phyloP scores from a whole-genome alignment of 2,888 invertebrate species.

The Lasioglossum marginatum region DNA sequence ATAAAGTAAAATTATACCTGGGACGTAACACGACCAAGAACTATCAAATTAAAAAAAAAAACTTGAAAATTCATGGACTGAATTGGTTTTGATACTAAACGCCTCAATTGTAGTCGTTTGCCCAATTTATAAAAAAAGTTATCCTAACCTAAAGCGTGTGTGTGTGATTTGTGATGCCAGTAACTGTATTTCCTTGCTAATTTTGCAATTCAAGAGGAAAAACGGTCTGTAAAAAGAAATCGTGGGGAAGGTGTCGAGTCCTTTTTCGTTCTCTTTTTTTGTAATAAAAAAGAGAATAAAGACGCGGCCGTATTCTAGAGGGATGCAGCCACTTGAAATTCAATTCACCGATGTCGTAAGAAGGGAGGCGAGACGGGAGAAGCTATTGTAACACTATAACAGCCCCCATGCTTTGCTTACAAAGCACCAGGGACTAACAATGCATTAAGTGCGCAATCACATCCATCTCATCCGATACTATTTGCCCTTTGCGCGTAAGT shows the following conservation, averaged over 20 bases:
- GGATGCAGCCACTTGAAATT: constrained; percentile 85
- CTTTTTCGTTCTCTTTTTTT: constrained; percentile 40
- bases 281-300: constrained; percentile 73
- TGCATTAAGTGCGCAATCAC: constrained; percentile 85
- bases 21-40: no score
- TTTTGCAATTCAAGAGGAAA: no score
- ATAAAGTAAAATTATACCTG: no score
- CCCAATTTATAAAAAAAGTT: no score
- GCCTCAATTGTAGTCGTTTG: no score
- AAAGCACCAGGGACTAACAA: constrained; percentile 82
- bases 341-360: constrained; percentile 81
- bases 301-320: constrained; percentile 79
- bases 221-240: constrained; percentile 61
- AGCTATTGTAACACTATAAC: constrained; percentile 81
- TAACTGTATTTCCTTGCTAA: no score
- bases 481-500: constrained; percentile 84
- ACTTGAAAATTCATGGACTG: no score
- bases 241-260: constrained; percentile 58
- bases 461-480: constrained; percentile 85
- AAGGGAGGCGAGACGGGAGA: constrained; percentile 65
- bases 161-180: no score
- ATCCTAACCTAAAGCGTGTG: no score
- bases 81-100: no score
- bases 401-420: constrained; percentile 83
- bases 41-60: no score